These are phyloP conservation scores for Acanthosepion esculentum DNA, from an alignment of 2,888 invertebrate genomes.

Conservation along the genomic window DNA sequence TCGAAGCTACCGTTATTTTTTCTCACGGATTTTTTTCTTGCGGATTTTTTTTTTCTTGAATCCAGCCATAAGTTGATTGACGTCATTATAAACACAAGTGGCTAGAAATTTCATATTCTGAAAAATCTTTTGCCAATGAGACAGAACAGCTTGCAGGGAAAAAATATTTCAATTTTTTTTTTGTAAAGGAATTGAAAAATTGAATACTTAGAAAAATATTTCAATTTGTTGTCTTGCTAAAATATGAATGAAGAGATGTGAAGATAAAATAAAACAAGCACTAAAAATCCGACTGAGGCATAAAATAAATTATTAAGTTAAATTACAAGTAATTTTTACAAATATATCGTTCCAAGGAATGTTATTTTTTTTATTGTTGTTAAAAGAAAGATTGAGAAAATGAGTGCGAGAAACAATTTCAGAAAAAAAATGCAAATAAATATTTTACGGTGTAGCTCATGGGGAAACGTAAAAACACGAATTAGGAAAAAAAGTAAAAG, in stretches of 20 bases:
- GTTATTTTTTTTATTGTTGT: background rate
- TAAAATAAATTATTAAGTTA: background rate
- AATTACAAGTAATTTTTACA: slow-evolving; percentile 7
- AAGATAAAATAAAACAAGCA: background rate
- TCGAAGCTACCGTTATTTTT: too few species aligned
- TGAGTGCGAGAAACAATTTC: background rate
- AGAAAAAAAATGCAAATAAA: background rate
- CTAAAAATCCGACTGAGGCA: background rate
- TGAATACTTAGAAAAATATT: background rate
- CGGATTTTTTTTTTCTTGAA: too few species aligned
- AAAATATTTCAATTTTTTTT: background rate
- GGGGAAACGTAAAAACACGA: background rate
- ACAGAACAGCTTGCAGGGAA: background rate
- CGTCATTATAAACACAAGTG: too few species aligned
- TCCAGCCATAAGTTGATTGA: too few species aligned
- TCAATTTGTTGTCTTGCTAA: background rate
- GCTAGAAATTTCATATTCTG: background rate
- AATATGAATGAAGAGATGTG: background rate
- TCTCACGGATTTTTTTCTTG: too few species aligned
- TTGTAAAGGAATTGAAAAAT: background rate
- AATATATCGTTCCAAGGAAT: background rate
- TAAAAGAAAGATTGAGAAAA: background rate
- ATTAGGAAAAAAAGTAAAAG: background rate
- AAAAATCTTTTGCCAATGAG: background rate
- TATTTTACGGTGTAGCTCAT: background rate